Conservation (phyloP, 2,797 vertebrate genomes). For the Emys orbicularis region DNA sequence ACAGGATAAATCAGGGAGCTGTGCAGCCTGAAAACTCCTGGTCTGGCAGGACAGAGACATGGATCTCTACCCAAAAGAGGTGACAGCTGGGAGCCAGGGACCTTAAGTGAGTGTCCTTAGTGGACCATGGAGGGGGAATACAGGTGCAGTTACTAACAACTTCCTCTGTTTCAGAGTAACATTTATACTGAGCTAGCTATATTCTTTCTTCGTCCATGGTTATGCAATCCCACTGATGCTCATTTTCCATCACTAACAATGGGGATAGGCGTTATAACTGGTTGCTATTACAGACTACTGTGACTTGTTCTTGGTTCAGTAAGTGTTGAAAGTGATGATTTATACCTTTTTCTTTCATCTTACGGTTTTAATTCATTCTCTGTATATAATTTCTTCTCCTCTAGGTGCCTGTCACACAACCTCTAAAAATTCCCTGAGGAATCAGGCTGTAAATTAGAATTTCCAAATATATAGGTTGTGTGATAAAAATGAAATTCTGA, state of each 20-base stretch:
- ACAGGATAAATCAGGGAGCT: not conserved
- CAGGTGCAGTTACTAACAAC: not conserved
- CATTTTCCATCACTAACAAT: not conserved
- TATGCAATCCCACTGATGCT: not conserved
- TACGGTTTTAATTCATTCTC: fast-evolving
- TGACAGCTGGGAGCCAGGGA: not conserved
- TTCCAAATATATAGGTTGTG: fast-evolving
- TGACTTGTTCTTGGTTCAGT: not conserved
- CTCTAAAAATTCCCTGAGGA: not conserved
- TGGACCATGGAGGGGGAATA: not conserved
- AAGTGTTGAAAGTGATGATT: not conserved
- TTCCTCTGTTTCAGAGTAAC: not conserved
- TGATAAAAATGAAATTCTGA: not conserved
- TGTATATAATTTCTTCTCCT: fast-evolving
- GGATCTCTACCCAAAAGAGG: not conserved
- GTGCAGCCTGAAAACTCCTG: not conserved
- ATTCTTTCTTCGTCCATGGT: not conserved
- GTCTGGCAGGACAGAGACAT: not conserved
- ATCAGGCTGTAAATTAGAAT: not conserved
- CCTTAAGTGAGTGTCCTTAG: no score
- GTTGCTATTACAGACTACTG: fast-evolving
- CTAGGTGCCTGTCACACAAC: fast-evolving
- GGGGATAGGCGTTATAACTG: not conserved
- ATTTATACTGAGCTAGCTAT: not conserved
- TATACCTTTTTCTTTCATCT: not conserved